phyloP scores from a whole-genome alignment of 2,113 vertebrate species.

The Larimichthys polyactis region DNA sequence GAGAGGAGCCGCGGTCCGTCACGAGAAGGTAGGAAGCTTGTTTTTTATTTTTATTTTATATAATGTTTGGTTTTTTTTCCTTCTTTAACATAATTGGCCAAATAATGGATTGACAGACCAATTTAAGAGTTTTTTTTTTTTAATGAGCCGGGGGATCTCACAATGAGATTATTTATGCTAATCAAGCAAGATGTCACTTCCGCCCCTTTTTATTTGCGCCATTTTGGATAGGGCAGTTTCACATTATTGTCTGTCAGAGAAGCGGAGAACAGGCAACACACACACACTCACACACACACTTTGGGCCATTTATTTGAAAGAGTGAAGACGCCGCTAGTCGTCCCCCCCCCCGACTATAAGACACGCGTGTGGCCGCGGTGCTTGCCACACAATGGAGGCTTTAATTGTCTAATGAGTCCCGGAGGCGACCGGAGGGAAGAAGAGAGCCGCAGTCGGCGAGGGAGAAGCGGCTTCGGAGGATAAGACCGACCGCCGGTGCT shows the following conservation, averaged over 20 bases:
- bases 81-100: constrained; percentile 39
- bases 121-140: constrained; percentile 69
- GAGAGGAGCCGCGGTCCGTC: neutral
- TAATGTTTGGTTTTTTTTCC: neutral
- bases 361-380: constrained; percentile 13
- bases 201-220: constrained; percentile 96
- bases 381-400: constrained; percentile 21
- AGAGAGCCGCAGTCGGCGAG: constrained; percentile 73
- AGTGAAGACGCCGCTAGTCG: constrained; percentile 7
- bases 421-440: constrained; percentile 67
- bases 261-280: constrained; percentile 70
- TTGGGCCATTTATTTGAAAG: constrained; percentile 19
- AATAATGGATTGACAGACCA: constrained; percentile 63
- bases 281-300: constrained; percentile 45
- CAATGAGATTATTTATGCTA: constrained; percentile 93
- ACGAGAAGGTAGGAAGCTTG: neutral
- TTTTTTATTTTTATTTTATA: neutral
- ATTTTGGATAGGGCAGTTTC: constrained; percentile 96
- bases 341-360: neutral
- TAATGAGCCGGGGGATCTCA: constrained; percentile 68
- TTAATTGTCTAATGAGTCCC: constrained; percentile 69
- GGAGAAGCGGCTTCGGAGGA: constrained; percentile 73
- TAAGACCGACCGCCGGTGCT: constrained; percentile 44
- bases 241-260: constrained; percentile 91
- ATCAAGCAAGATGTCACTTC: constrained; percentile 94